These are phyloP conservation scores for Rhinichthys klamathensis DNA, from an alignment of 2,113 vertebrate species.

Conservation along the genomic window DNA sequence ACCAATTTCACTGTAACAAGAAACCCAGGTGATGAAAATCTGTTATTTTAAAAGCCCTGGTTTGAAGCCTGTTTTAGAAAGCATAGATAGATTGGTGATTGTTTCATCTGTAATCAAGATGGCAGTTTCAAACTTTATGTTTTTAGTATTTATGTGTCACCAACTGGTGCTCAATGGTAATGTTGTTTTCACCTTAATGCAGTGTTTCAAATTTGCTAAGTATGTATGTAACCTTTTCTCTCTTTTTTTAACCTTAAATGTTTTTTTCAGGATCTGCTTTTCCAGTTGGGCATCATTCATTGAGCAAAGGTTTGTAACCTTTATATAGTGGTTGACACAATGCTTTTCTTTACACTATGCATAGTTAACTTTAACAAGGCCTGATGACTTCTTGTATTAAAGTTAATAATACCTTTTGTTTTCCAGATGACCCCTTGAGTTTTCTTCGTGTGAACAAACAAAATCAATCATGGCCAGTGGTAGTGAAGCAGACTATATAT, in stretches of 20 bases:
- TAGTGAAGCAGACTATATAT: conserved; percentile 2
- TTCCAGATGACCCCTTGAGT: not conserved
- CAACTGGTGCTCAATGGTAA: not conserved
- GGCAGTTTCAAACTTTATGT: not conserved
- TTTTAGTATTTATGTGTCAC: not conserved
- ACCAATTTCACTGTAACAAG: conserved; percentile 1
- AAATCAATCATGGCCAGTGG: not conserved
- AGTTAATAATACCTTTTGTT: not conserved
- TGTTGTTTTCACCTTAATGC: not conserved
- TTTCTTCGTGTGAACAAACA: no score
- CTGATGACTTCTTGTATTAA: not conserved
- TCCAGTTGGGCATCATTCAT: not conserved
- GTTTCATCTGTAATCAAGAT: not conserved
- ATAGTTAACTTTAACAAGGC: not conserved
- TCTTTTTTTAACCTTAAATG: not conserved
- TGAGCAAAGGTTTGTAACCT: not conserved
- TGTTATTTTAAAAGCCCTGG: not conserved
- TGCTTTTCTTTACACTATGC: not conserved
- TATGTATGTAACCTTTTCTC: not conserved
- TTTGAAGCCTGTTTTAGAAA: not conserved
- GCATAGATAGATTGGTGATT: not conserved
- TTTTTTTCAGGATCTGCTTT: not conserved
- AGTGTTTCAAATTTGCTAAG: no score
- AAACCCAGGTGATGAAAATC: conserved; percentile 4
- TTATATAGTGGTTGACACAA: not conserved